These are phyloP conservation scores for Rhynchomys soricoides DNA, from an alignment of 2,113 vertebrate species.

Conservation along the genomic window DNA sequence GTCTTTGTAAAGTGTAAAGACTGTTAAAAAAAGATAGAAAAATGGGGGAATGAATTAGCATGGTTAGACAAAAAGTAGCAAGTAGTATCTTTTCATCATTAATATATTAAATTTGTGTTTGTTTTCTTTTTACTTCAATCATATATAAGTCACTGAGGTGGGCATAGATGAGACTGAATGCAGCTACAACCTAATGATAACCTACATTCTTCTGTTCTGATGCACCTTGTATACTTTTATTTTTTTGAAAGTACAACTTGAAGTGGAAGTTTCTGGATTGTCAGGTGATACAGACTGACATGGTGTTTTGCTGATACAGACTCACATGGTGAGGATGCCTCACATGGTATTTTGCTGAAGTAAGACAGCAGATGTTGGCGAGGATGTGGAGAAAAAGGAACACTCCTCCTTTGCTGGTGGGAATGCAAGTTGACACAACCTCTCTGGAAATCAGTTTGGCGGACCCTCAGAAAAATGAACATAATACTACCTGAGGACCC, in stretches of 20 bases:
- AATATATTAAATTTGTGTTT: not conserved
- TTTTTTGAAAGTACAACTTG: not conserved
- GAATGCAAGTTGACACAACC: too few species aligned
- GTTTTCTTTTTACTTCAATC: not conserved
- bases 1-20: slow-evolving; percentile 69
- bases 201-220: not conserved
- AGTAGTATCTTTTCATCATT: not conserved
- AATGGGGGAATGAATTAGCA: slow-evolving; percentile 64
- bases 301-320: too few species aligned
- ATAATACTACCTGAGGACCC: too few species aligned
- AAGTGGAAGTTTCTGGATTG: too few species aligned
- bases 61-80: slow-evolving; percentile 46
- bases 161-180: not conserved
- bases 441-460: too few species aligned
- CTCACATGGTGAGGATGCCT: too few species aligned
- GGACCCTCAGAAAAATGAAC: too few species aligned
- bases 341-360: too few species aligned
- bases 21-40: slow-evolving; percentile 51
- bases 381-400: too few species aligned
- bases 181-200: not conserved
- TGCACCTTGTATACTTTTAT: not conserved
- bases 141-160: not conserved
- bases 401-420: too few species aligned
- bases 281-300: too few species aligned
- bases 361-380: too few species aligned